Conservation (phyloP, 2,888 invertebrate genomes). For the Prosapia bicincta region DNA sequence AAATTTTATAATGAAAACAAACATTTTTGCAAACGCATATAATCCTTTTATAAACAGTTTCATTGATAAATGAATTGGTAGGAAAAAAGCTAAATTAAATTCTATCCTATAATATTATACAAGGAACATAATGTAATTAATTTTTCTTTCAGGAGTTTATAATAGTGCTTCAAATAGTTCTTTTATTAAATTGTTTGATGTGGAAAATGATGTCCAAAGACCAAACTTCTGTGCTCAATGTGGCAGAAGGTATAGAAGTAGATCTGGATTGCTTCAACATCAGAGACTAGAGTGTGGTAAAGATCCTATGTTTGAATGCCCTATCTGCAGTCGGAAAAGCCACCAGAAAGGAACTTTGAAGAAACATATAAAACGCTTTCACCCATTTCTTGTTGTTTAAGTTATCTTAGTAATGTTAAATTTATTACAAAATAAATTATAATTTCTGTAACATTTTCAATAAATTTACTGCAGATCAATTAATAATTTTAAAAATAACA, state of each 20-base stretch:
- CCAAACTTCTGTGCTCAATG: constrained; percentile 38
- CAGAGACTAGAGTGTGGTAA: constrained; percentile 50
- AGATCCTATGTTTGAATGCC: constrained; percentile 49
- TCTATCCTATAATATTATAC: no score
- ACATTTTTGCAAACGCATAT: no score
- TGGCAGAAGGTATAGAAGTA: constrained; percentile 47
- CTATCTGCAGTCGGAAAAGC: constrained; percentile 46
- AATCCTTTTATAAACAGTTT: no score
- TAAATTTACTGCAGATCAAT: no score
- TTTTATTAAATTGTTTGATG: background rate
- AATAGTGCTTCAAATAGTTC: background rate
- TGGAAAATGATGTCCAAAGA: background rate
- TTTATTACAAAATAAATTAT: no score
- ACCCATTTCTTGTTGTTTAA: constrained; percentile 6
- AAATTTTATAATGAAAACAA: no score
- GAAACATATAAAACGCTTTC: constrained; percentile 34
- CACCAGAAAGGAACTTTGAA: constrained; percentile 45
- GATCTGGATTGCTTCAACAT: constrained; percentile 48
- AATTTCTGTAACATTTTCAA: no score
- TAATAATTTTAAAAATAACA: no score
- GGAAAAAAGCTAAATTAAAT: no score
- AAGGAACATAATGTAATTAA: background rate
- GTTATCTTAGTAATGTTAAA: no score
- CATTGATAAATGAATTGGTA: no score
- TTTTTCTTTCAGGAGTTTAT: background rate